Base-by-base conservation (phyloP, 1,140 invertebrate genomes). In the Zaprionus gabonicus region DNA sequence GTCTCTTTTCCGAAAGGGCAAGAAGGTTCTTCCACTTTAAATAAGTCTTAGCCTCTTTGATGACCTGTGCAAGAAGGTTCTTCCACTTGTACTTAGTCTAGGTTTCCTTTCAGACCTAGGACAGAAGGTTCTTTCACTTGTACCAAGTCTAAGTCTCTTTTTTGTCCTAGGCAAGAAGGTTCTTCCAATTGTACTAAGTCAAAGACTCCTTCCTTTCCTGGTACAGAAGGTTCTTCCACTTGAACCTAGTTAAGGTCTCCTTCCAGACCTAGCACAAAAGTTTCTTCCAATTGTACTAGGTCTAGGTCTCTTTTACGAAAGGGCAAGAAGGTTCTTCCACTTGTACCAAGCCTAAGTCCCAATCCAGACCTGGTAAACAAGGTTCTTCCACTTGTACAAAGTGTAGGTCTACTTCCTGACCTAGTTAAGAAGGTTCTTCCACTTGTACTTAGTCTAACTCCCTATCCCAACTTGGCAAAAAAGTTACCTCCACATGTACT, bases 81-180 rank as follows among this genome's bases (percentile, higher is more conserved):
- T 28, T 9, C 0, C 10, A 4, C 7, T 13, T 28, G 0, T 31
- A 13, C 41, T 38, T 44, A 56, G 41, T 38, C 20, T n/a, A n/a
- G n/a, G n/a, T n/a, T n/a, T n/a, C n/a, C n/a, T n/a, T n/a, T n/a
- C n/a, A n/a, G n/a, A n/a, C 23, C 23, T 23, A 2, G 7, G 28
- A 9, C 0, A n/a, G n/a, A 9, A 27, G 1, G 15, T n/a, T 0
- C 38, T n/a, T 31, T 12, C 10, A 2, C 20, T 3, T 28, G 0
- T 23, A 15, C 20, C 51, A 46, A 41, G 41, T 49, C 20, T 27
- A 10, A 3, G 9, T 10, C 9, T 3, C 9, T 10, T 10, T 31
- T 2, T 2, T 10, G 9, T 3, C 2, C 12, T 4, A 0, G 1
- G 1, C 7, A 0, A 28, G 1, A 9, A 28, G 28, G 7, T 9